phyloP scores from a whole-genome alignment of 2,888 invertebrate species.

The Poecilobothrus nobilitatus region DNA sequence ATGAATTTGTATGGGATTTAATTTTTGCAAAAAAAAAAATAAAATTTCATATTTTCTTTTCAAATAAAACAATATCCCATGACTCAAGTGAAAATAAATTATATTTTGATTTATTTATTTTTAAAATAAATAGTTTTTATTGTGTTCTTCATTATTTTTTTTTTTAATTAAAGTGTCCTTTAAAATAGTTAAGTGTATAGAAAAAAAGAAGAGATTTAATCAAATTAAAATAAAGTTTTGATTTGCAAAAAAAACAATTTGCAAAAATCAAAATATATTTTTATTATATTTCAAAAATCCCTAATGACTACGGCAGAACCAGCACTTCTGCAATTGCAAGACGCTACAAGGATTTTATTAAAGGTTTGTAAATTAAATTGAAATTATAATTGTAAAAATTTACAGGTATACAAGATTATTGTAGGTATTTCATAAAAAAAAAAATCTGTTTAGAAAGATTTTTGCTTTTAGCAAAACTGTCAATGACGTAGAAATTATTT shows the following conservation, averaged over 20 bases:
- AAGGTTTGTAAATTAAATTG: background rate
- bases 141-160: background rate
- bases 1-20: too few species aligned
- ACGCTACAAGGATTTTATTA: slow-evolving; percentile 32
- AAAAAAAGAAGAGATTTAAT: background rate
- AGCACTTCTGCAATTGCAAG: slow-evolving; percentile 57
- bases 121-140: too few species aligned
- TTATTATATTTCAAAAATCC: slow-evolving; percentile 27
- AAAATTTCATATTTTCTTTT: too few species aligned
- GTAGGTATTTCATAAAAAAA: background rate
- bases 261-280: background rate
- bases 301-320: slow-evolving; percentile 57
- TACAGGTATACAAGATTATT: background rate
- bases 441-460: background rate
- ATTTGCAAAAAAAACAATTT: background rate
- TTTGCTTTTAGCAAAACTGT: background rate
- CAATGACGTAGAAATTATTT: background rate
- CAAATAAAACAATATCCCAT: too few species aligned
- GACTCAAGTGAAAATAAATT: too few species aligned
- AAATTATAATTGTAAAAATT: background rate
- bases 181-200: background rate
- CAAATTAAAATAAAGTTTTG: background rate
- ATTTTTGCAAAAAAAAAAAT: too few species aligned
- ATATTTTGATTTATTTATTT: too few species aligned
- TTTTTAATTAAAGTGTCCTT: background rate